Conservation (phyloP, 2,797 vertebrate genomes). For the Gadopsis bispinosus region DNA sequence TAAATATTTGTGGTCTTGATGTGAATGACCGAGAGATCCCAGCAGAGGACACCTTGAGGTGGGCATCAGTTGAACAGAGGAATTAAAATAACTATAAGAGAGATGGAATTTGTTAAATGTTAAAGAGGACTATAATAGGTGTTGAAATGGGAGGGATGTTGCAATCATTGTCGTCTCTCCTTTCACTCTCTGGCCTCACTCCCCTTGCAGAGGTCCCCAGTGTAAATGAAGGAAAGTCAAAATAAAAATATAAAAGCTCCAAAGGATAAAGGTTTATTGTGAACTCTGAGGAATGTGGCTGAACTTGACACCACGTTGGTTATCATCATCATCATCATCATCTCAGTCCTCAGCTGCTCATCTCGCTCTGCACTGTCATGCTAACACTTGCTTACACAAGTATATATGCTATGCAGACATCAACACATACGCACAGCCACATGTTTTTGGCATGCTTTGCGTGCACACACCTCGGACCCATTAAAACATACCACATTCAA, state of each 20-base stretch:
- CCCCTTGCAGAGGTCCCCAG: slow-evolving; percentile 15
- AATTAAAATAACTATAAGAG: slow-evolving; percentile 49
- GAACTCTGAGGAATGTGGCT: slow-evolving; percentile 40
- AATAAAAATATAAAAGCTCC: slow-evolving; percentile 23
- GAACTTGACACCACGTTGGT: slow-evolving; percentile 14
- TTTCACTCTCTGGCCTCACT: slow-evolving; percentile 8
- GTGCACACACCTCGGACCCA: slow-evolving; percentile 28
- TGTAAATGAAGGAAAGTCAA: slow-evolving; percentile 25
- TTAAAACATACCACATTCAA: slow-evolving; percentile 35
- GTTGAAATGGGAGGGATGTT: slow-evolving; percentile 54
- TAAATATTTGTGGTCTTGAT: slow-evolving; percentile 74
- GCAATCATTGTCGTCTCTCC: slow-evolving; percentile 36
- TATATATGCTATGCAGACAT: not conserved
- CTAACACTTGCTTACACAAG: slow-evolving; percentile 14
- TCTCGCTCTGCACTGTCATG: slow-evolving; percentile 14
- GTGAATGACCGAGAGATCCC: slow-evolving; percentile 59
- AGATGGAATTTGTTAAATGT: slow-evolving; percentile 47
- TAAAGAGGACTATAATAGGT: slow-evolving; percentile 46
- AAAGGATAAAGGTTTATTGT: slow-evolving; percentile 8
- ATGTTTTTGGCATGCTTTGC: slow-evolving; percentile 26
- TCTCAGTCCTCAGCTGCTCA: too few relatives aligned
- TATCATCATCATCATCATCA: not conserved
- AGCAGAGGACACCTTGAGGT: slow-evolving; percentile 40
- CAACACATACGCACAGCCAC: not conserved
- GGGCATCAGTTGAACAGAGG: slow-evolving; percentile 56